Conservation (phyloP, 2,888 invertebrate species). For the Oscheius sp. region DNA sequence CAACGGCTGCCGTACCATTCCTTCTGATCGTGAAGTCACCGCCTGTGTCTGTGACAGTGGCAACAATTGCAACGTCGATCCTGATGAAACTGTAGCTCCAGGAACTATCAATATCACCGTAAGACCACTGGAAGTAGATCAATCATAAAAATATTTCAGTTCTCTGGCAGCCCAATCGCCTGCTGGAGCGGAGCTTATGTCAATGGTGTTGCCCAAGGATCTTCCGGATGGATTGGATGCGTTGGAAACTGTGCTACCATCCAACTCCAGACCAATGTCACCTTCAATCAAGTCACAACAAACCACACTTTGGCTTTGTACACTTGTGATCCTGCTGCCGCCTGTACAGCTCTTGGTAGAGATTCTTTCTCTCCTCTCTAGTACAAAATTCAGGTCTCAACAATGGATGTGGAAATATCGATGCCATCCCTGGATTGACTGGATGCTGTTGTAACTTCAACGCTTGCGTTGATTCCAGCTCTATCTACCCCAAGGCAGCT, state of each 20-base stretch:
- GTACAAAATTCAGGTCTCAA: background rate
- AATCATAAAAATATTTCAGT: slow-evolving; percentile 3
- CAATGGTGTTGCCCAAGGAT: slow-evolving; percentile 36
- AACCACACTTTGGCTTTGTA: slow-evolving; percentile 24
- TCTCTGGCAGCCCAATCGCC: slow-evolving; percentile 30
- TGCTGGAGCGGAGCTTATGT: slow-evolving; percentile 48
- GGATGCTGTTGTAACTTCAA: slow-evolving; percentile 47
- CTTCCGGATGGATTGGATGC: slow-evolving; percentile 29
- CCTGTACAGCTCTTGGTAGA: slow-evolving; percentile 22
- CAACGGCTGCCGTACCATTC: slow-evolving; percentile 38
- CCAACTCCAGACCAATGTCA: slow-evolving; percentile 30
- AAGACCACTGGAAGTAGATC: background rate
- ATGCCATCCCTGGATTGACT: slow-evolving; percentile 31
- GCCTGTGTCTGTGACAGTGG: slow-evolving; percentile 43
- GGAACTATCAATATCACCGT: background rate
- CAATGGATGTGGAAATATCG: slow-evolving; percentile 38
- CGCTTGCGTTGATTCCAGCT: slow-evolving; percentile 20
- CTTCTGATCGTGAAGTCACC: slow-evolving; percentile 38
- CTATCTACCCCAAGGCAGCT: slow-evolving; percentile 18
- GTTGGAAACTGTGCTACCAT: slow-evolving; percentile 48
- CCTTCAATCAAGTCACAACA: no score
- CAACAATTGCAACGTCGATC: slow-evolving; percentile 42
- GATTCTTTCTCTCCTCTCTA: no score
- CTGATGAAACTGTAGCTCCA: background rate
- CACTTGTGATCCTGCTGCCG: slow-evolving; percentile 34